Evolutionary conservation across 2,888 invertebrate species (phyloP).

Genomic region (Oligia latruncula): DNA sequence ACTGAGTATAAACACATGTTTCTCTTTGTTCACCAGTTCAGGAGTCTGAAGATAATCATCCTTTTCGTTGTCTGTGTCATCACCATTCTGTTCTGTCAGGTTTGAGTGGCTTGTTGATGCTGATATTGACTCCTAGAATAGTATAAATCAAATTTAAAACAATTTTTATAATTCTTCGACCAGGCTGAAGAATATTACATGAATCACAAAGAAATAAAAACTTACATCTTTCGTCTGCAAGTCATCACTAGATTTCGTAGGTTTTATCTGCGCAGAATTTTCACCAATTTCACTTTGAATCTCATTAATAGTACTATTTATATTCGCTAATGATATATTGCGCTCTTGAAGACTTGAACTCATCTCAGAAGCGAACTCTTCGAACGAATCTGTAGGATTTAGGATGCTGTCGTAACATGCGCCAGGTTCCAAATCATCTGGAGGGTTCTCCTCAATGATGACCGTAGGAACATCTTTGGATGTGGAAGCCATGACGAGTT

Average conservation of each 20-base stretch:
- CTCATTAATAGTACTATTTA: conserved; percentile 90
- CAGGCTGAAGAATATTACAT: background rate
- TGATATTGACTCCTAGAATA: conserved; percentile 78
- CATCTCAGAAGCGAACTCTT: conserved; percentile 92
- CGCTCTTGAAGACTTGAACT: conserved; percentile 91
- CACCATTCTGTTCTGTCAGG: conserved; percentile 80
- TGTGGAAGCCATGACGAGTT: conserved; percentile 82
- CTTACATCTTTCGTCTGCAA: conserved; percentile 84
- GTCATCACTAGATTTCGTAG: conserved; percentile 83
- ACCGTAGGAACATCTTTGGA: conserved; percentile 77
- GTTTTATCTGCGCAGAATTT: conserved; percentile 72
- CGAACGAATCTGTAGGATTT: conserved; percentile 93
- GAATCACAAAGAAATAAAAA: conserved; percentile 11
- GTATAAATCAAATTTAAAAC: background rate
- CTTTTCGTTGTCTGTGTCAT: conserved; percentile 80
- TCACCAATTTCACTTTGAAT: conserved; percentile 90
- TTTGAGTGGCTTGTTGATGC: conserved; percentile 84
- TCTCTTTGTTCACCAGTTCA: conserved; percentile 94
- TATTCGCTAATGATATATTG: conserved; percentile 84
- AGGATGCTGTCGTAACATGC: conserved; percentile 91
- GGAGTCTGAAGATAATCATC: conserved; percentile 92
- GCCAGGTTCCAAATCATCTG: conserved; percentile 84
- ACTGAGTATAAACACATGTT: conserved; percentile 98
- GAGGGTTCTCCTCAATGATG: conserved; percentile 70
- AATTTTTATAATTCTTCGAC: background rate